phyloP scores from a whole-genome alignment of 2,888 invertebrate species.

The Epirrita christyi region DNA sequence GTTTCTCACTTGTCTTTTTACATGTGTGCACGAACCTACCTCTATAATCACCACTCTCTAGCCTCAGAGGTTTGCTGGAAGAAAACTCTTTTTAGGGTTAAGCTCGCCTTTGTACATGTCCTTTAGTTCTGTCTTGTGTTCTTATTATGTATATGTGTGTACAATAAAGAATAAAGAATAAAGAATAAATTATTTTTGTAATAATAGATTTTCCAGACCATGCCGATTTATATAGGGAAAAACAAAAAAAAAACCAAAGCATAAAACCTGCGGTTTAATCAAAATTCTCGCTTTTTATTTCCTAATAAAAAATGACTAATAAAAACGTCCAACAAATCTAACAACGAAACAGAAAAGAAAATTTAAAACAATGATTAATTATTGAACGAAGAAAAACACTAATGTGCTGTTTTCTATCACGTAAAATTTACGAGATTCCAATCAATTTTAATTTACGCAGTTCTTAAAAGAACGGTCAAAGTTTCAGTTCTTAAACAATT shows the following conservation, averaged over 20 bases:
- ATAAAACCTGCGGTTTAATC: constrained; percentile 9
- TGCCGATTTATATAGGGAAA: background rate
- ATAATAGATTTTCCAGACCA: background rate
- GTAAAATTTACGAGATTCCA: constrained; percentile 27
- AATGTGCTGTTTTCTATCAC: constrained; percentile 31
- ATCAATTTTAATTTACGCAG: constrained; percentile 20
- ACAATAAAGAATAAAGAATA: too few species aligned
- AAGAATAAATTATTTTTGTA: background rate
- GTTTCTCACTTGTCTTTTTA: too few species aligned
- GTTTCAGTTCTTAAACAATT: constrained; percentile 3
- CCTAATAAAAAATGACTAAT: constrained; percentile 26
- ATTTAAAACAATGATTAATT: constrained; percentile 38
- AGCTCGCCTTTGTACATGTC: too few species aligned
- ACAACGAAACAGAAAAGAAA: constrained; percentile 27
- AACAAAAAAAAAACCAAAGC: background rate
- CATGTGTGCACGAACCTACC: too few species aligned
- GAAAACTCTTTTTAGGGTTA: too few species aligned
- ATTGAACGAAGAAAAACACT: constrained; percentile 27
- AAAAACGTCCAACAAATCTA: constrained; percentile 31
- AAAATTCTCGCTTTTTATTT: constrained; percentile 26
- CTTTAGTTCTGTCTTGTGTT: too few species aligned
- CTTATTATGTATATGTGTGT: too few species aligned
- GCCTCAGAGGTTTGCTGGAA: too few species aligned
- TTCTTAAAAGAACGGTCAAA: constrained; percentile 1
- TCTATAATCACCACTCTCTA: too few species aligned